Conservation (phyloP, 2,888 invertebrate genomes). For the Galeopsomyia nigrocyanea region DNA sequence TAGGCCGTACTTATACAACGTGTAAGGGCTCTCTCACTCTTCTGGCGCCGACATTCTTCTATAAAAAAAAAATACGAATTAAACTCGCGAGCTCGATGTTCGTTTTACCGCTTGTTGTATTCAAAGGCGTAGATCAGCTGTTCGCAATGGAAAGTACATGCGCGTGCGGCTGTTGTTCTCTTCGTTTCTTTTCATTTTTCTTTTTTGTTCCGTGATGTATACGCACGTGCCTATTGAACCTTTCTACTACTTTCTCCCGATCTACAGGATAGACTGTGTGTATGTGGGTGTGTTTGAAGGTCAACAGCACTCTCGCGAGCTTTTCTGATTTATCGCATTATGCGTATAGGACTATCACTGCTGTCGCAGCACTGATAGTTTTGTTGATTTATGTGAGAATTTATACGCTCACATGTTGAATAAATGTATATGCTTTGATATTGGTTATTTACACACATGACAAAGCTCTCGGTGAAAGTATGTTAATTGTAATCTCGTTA, state of each 20-base stretch:
- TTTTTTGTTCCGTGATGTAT: neutral
- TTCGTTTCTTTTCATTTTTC: neutral
- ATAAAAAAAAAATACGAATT: constrained; percentile 12
- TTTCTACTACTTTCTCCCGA: constrained; percentile 36
- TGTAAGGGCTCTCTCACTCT: neutral
- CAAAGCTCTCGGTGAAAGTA: no score
- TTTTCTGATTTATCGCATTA: constrained; percentile 20
- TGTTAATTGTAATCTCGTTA: no score
- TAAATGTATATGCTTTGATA: no score
- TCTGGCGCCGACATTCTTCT: no score
- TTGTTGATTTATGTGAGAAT: no score
- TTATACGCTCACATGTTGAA: no score
- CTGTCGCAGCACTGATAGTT: no score
- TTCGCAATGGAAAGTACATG: constrained; percentile 20
- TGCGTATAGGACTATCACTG: neutral
- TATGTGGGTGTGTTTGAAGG: constrained; percentile 10
- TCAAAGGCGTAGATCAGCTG: constrained; percentile 22
- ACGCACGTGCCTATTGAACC: neutral
- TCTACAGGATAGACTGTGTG: neutral
- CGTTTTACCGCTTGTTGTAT: no score
- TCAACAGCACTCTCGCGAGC: neutral
- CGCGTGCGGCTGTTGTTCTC: neutral
- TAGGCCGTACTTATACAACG: constrained; percentile 16
- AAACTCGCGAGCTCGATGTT: neutral
- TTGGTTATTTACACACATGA: no score